Evolutionary conservation across 2,888 invertebrate species (phyloP), one percentile per base, ranked within the genome.

Genomic region (Griposia aprilina): DNA sequence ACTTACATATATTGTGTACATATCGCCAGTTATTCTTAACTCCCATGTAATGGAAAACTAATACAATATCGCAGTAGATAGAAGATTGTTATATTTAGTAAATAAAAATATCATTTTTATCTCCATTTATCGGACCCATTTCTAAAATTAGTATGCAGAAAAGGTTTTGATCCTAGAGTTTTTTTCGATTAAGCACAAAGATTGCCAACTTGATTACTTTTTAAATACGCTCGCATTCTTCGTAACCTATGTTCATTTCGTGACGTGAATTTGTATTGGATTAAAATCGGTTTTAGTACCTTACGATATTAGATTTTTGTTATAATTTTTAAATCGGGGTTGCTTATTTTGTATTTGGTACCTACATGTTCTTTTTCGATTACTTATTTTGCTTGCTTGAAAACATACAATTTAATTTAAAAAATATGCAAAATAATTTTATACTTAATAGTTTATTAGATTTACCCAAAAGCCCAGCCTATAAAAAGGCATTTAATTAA

Each of bases 131-230:
- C 57, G 45, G 26, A 60, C 23, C 26, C 36, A 48, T 4, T 10
- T 36, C 13, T 50, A 7, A 69, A 45, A 74, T 85, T 65, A 30
- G 71, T 78, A 84, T 69, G 48, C 83, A 59, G 30, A 72, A 72
- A 52, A 50, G 66, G 48, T 59, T 69, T 66, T 23, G 7, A 62
- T 68, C 50, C 66, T 59, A 72, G 23, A 70, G 74, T 76, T 80
- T 73, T 72, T 80, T 82, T 83, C 81, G 75, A 81, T 85, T 81
- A 83, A 52, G 57, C n/a, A 69, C 63, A 65, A 74, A 74, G 74
- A 78, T 78, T 57, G 63, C 74, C 36, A 76, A 55, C 67, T 74
- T 74, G 84, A 87, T 85, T 84, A 74, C 87, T 76, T 85, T 85
- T 87, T 81, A 81, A 85, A 87, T 78, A 68, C 67, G 41, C 52